Percentiles rank a stretch among this genome's conserved stretches.
These are phyloP conservation scores for Heterochromis multidens DNA, from an alignment of 2,113 vertebrate genomes.

Conservation along the genomic window DNA sequence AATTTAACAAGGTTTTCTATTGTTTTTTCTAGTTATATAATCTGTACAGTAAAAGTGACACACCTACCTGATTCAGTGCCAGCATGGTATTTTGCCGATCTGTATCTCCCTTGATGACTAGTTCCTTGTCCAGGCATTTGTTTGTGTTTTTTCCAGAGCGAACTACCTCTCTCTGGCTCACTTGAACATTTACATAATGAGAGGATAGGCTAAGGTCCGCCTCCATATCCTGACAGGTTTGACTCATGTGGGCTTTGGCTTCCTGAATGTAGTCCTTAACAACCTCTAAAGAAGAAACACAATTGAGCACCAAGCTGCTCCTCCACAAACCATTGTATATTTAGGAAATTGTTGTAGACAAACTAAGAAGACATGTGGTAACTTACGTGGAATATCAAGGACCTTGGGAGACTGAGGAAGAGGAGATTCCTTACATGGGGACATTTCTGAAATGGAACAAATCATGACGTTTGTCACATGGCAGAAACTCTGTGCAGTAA, in stretches of 20 bases:
- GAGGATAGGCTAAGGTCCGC: constrained; percentile 58
- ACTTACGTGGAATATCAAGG: constrained; percentile 44
- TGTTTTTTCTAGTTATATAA: background rate
- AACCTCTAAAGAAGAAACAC: constrained; percentile 64
- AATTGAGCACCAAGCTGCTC: background rate
- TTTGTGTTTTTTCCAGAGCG: constrained; percentile 69
- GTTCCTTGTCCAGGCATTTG: constrained; percentile 81
- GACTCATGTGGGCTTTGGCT: constrained; percentile 70
- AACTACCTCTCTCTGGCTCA: constrained; percentile 74
- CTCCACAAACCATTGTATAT: background rate
- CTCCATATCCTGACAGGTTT: constrained; percentile 58
- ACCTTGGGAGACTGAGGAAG: constrained; percentile 2
- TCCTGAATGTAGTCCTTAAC: constrained; percentile 73
- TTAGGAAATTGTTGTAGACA: background rate
- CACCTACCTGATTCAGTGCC: constrained; percentile 55
- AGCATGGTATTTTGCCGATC: constrained; percentile 68
- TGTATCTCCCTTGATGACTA: constrained; percentile 71
- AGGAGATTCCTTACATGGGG: constrained; percentile 15
- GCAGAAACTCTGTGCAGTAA: background rate
- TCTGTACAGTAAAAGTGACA: background rate
- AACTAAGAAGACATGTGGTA: background rate
- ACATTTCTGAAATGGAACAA: constrained; percentile 38
- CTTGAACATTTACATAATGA: constrained; percentile 75
- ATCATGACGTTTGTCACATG: background rate
- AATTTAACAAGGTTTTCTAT: background rate